Evolutionary conservation across 92 coral and sea anemone species (phyloP).

Genomic region (Zoanthus sociatus): DNA sequence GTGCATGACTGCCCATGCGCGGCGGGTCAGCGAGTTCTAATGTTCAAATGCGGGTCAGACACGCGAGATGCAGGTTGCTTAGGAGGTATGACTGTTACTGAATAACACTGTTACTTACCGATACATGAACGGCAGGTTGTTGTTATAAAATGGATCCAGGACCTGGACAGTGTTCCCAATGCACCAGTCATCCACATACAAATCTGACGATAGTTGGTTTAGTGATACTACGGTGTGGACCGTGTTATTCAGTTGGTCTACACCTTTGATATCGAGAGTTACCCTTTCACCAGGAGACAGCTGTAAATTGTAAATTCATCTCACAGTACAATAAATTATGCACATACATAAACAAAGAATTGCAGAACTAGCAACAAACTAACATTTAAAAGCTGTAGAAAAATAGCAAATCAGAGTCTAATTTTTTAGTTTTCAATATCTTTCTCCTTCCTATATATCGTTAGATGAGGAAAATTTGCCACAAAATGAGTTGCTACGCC

Average conservation of each 20-base stretch:
- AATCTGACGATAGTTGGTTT: slow-evolving; percentile 34
- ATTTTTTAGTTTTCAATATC: no score
- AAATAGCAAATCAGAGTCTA: no score
- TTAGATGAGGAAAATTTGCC: no score
- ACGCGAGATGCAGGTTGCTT: no score
- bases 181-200: slow-evolving; percentile 28
- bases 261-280: slow-evolving; percentile 69
- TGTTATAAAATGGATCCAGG: slow-evolving; percentile 62
- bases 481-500: no score
- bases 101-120: slow-evolving; percentile 24
- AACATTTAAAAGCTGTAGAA: no score
- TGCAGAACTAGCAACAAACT: no score
- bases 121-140: slow-evolving; percentile 63
- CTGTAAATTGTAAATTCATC: slow-evolving; percentile 41
- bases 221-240: slow-evolving; percentile 75
- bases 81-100: not conserved
- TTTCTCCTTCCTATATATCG: no score
- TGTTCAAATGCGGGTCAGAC: no score
- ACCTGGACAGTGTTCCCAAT: slow-evolving; percentile 61
- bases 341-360: no score
- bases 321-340: not conserved
- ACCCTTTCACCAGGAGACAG: slow-evolving; percentile 86
- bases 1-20: no score
- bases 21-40: no score
- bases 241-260: slow-evolving; percentile 81